phyloP scores from a whole-genome alignment of 2,797 vertebrate genomes.

The Zenarchopterus dispar region DNA sequence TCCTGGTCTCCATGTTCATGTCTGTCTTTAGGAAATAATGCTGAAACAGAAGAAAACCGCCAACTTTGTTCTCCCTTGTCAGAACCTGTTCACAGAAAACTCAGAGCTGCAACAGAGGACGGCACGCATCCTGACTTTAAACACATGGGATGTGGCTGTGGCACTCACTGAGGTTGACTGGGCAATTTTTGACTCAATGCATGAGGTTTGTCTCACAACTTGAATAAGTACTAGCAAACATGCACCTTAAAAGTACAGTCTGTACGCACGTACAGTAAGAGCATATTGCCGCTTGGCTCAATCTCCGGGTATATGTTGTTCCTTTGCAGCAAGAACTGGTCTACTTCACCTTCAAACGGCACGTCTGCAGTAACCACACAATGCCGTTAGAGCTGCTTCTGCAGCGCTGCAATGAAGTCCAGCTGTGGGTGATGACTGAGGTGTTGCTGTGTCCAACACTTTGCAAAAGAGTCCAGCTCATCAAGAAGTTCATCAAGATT shows the following conservation, averaged over 20 bases:
- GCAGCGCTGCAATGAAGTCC: constrained; percentile 95
- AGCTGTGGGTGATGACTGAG: constrained; percentile 97
- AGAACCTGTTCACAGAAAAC: constrained; percentile 91
- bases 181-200: constrained; percentile 92
- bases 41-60: background rate
- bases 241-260: background rate
- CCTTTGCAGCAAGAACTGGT: constrained; percentile 94
- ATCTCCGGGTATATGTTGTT: background rate
- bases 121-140: constrained; percentile 90
- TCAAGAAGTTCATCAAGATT: constrained; percentile 99
- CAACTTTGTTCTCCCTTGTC: constrained; percentile 41
- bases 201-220: constrained; percentile 83
- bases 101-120: constrained; percentile 89
- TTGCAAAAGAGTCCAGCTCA: constrained; percentile 95
- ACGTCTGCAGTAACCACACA: constrained; percentile 85
- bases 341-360: constrained; percentile 94
- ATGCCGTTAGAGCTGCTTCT: constrained; percentile 91
- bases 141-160: constrained; percentile 95
- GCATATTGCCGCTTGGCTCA: background rate
- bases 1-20: background rate
- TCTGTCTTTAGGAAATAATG: background rate
- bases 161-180: constrained; percentile 95
- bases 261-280: no score
- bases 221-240: background rate
- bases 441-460: constrained; percentile 91